Base-by-base conservation (phyloP, 2,113 vertebrate genomes). In the Pomatostomus ruficeps region DNA sequence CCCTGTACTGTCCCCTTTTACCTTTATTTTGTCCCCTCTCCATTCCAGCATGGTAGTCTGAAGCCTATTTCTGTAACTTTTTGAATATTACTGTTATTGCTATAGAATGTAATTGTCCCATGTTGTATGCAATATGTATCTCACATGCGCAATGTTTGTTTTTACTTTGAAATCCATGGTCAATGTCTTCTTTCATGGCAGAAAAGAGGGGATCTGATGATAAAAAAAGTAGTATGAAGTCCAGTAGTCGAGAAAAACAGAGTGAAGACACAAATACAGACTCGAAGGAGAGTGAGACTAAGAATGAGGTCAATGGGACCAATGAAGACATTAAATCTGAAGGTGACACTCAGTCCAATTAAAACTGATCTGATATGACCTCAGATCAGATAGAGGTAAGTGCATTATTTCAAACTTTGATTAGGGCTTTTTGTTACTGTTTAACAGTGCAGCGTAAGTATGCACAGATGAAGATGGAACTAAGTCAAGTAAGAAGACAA, bases 291-390 rank as follows among this genome's bases (percentile, higher is more conserved):
- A 98, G 98, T 59, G 98, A 99, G 97, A 96, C 98, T 96, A 99
- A 98, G 98, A 98, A 98, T 97, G 98, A 99, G 98, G 98, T 99
- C 98, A 99, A 99, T 98, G 99, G 99, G 98, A 99, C 99, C 98
- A 98, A 96, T 94, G 98, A 99, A 99, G 99, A 99, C 98, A 98
- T 99, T 98, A 99, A 99, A 98, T 99, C 99, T 99, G 99, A 99
- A 99, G 99, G 99, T 99, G 99, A 99, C 99, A 99, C 99, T 99
- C 99, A 99, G 99, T 99, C 99, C 99, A 99, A 99, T 99, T 99
- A 99, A 99, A 99, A 99, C 99, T 99, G 99, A 99, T 99, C 99
- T 99, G 99, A 99, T 99, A 99, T 99, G 99, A 99, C 99, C 99
- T 99, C 99, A 99, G 99, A 99, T 99, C 99, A 99, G 99, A 98